phyloP scores from a whole-genome alignment of 2,888 invertebrate species.

The Thumatha senex region DNA sequence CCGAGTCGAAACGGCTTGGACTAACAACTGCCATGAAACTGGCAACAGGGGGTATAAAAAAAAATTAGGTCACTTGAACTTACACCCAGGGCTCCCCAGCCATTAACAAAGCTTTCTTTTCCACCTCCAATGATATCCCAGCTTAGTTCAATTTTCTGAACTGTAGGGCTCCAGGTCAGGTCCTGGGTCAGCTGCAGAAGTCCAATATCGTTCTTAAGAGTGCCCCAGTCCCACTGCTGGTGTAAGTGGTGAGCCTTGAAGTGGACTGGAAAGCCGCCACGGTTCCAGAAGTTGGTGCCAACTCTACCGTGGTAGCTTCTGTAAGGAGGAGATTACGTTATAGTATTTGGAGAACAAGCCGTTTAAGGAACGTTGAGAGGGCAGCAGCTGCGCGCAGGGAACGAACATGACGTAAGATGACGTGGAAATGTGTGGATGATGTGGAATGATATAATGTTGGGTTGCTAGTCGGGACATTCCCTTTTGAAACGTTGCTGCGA shows the following conservation, averaged over 20 bases:
- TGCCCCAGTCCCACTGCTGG: neutral
- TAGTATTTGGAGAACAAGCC: neutral
- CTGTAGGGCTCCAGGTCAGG: neutral
- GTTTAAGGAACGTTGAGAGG: too few species aligned
- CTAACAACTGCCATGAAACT: too few species aligned
- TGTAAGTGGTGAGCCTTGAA: neutral
- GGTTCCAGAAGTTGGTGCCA: neutral
- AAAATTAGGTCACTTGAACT: neutral
- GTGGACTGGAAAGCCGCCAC: neutral
- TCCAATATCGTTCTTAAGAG: neutral
- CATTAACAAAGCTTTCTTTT: neutral
- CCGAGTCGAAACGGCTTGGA: too few species aligned
- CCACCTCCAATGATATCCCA: neutral
- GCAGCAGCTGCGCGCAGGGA: too few species aligned
- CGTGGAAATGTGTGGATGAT: too few species aligned
- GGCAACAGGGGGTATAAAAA: too few species aligned
- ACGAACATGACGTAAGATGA: too few species aligned
- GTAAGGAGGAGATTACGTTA: neutral
- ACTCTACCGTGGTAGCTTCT: neutral
- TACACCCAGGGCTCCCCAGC: conserved; percentile 1
- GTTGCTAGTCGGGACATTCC: too few species aligned
- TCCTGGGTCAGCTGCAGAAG: neutral
- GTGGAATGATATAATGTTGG: too few species aligned
- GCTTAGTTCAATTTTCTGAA: neutral
- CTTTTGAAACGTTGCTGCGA: too few species aligned